Conservation (phyloP, 2,113 vertebrate species). For the Hyla sarda region DNA sequence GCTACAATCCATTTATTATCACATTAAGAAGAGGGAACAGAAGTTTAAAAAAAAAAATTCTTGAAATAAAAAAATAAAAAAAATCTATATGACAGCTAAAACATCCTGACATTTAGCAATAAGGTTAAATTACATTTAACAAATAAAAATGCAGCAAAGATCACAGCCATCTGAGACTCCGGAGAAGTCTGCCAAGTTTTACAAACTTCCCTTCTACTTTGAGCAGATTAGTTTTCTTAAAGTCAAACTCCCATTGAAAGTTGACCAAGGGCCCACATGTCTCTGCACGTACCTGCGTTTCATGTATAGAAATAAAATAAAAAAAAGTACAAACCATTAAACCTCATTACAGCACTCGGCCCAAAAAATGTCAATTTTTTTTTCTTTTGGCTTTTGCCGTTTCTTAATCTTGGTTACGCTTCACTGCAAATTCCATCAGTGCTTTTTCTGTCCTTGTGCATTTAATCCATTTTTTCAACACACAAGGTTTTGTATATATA, state of each 20-base stretch:
- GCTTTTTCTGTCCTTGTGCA: conserved; percentile 21
- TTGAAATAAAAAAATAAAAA: too few relatives aligned
- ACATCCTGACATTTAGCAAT: conserved; percentile 48
- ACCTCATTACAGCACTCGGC: conserved; percentile 6
- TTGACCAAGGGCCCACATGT: conserved; percentile 13
- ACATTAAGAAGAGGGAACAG: background rate
- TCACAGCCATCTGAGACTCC: conserved; percentile 51
- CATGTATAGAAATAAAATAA: conserved; percentile 53
- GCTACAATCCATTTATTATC: background rate
- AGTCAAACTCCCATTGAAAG: conserved; percentile 56
- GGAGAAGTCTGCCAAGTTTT: conserved; percentile 52
- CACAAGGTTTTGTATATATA: conserved; percentile 65
- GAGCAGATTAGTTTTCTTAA: conserved; percentile 56
- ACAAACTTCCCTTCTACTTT: conserved; percentile 40
- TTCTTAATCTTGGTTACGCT: conserved; percentile 36
- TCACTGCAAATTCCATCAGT: conserved; percentile 49
- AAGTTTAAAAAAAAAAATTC: background rate
- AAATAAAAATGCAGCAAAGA: conserved; percentile 45
- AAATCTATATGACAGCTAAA: conserved; percentile 12
- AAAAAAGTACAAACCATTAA: conserved; percentile 45
- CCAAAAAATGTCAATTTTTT: conserved; percentile 28
- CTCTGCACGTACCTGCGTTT: conserved; percentile 47
- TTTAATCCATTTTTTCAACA: conserved; percentile 58
- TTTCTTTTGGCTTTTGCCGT: conserved; percentile 40
- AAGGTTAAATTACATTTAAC: conserved; percentile 56